Conservation (phyloP, 2,888 invertebrate species). For the Camptogramma bilineatum region DNA sequence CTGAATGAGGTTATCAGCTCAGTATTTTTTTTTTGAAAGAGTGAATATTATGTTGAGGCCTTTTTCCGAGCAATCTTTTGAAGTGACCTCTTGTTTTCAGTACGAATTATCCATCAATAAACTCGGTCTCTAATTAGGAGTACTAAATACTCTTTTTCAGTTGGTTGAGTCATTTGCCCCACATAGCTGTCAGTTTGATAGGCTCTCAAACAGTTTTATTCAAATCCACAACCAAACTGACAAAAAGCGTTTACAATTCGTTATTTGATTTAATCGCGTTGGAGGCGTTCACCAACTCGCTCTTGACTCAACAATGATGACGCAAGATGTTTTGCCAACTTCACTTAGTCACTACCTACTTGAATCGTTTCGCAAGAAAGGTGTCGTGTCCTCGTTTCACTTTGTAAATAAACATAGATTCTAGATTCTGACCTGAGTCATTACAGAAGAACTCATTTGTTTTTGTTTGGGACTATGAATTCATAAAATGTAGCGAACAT, state of each 20-base stretch:
- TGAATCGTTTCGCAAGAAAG: constrained; percentile 74
- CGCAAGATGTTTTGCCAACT: constrained; percentile 78
- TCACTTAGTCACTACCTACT: constrained; percentile 70
- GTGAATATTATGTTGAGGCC: neutral
- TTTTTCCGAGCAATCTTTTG: too few relatives aligned
- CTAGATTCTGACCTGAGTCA: constrained; percentile 37
- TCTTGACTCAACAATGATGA: constrained; percentile 54
- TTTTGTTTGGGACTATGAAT: neutral
- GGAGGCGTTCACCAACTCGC: constrained; percentile 23
- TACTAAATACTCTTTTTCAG: too few relatives aligned
- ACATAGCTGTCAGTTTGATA: too few relatives aligned
- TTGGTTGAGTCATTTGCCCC: constrained; percentile 16
- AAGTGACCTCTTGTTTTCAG: too few relatives aligned
- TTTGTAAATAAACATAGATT: constrained; percentile 67
- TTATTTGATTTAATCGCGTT: constrained; percentile 7
- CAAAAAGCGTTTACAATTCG: neutral
- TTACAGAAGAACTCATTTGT: constrained; percentile 28
- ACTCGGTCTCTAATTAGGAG: too few relatives aligned
- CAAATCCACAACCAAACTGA: neutral
- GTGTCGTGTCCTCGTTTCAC: constrained; percentile 70
- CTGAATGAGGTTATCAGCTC: constrained; percentile 49
- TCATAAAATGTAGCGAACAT: neutral
- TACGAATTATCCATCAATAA: too few relatives aligned
- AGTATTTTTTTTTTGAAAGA: constrained; percentile 41
- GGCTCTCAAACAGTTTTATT: neutral